These are phyloP conservation scores for Probosciger aterrimus DNA, from an alignment of 2,113 vertebrate genomes.

Conservation along the genomic window DNA sequence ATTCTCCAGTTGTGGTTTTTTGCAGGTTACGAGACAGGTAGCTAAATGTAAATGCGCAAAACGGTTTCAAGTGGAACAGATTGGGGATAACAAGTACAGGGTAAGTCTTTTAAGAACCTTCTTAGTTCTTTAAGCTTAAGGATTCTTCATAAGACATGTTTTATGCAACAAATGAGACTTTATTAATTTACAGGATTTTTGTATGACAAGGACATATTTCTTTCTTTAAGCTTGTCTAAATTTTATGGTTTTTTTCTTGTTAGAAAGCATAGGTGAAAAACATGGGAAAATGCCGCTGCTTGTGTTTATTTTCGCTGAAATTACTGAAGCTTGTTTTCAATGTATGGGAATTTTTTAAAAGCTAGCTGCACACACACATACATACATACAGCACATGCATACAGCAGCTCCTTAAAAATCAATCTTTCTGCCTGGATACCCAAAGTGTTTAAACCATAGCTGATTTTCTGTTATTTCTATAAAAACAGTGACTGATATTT, in stretches of 20 bases:
- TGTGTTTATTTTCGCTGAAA: neutral
- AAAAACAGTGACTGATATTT: neutral
- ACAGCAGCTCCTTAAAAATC: neutral
- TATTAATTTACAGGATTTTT: neutral
- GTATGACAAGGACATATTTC: neutral
- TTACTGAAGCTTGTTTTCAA: neutral
- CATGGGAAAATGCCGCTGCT: neutral
- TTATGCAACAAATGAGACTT: neutral
- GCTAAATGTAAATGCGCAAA: slow-evolving; percentile 99
- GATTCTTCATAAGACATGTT: neutral
- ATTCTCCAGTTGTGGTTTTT: neutral
- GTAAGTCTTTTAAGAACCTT: slow-evolving; percentile 74
- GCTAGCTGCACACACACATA: neutral
- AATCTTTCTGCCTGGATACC: neutral
- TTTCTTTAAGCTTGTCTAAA: neutral
- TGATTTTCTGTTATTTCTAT: neutral
- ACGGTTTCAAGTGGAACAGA: slow-evolving; percentile 98
- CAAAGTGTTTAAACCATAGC: neutral
- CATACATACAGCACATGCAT: too few species aligned
- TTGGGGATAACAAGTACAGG: slow-evolving; percentile 98
- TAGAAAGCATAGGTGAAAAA: neutral
- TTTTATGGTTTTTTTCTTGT: neutral
- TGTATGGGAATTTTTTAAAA: neutral
- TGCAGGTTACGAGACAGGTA: slow-evolving; percentile 95
- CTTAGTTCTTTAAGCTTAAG: neutral